phyloP scores from a whole-genome alignment of 2,888 invertebrate species.

The Micropterix aruncella region DNA sequence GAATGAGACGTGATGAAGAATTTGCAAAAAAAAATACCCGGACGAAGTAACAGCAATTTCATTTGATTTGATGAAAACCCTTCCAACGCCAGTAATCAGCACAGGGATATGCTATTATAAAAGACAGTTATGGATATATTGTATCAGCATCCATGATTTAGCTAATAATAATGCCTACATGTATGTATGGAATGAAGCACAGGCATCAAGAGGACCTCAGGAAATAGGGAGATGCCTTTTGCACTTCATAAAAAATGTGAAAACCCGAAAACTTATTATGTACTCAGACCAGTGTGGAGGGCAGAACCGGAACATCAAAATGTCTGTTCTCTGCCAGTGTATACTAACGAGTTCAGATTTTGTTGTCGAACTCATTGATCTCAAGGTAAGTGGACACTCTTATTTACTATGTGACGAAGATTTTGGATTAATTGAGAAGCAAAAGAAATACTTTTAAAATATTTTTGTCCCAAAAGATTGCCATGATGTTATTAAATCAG shows the following conservation, averaged over 20 bases:
- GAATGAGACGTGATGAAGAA: no score
- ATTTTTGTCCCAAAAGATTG: conserved; percentile 1
- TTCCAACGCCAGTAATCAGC: conserved; percentile 14
- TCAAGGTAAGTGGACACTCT: no score
- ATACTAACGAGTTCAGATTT: conserved; percentile 11
- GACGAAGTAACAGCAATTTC: conserved; percentile 11
- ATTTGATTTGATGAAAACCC: conserved; percentile 16
- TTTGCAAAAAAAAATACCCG: no score
- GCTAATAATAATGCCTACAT: conserved; percentile 12
- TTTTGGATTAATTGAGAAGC: conserved; percentile 10
- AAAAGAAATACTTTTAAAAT: conserved; percentile 6
- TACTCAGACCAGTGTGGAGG: conserved; percentile 9
- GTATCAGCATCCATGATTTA: conserved; percentile 14
- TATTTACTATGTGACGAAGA: conserved; percentile 12
- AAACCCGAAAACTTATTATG: conserved; percentile 8
- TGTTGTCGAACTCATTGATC: conserved; percentile 10
- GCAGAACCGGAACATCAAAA: conserved; percentile 14
- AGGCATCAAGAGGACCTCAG: conserved; percentile 14
- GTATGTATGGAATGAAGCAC: conserved; percentile 14
- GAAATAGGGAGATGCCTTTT: conserved; percentile 14
- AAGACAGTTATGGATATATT: conserved; percentile 15
- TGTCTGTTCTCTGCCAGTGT: conserved; percentile 12
- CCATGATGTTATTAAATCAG: conserved; percentile 6
- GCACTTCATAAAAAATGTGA: conserved; percentile 12
- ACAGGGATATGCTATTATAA: conserved; percentile 15